Conservation (phyloP, 2,113 vertebrate species). For the Oreotragus oreotragus region DNA sequence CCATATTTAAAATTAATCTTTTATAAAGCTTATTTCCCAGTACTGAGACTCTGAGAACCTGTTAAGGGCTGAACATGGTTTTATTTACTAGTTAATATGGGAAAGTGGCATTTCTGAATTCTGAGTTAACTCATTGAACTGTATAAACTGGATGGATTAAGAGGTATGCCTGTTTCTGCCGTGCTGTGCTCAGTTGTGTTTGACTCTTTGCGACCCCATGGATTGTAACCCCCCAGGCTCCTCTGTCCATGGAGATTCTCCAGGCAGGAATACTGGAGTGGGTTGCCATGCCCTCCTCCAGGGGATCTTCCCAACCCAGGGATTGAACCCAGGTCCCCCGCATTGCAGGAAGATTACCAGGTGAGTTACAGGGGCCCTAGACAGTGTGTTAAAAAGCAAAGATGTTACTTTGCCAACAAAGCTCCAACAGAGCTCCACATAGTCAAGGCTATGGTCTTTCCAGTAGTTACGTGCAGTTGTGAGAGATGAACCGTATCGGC, state of each 20-base stretch:
- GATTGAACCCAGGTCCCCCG: background rate
- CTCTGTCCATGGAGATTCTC: background rate
- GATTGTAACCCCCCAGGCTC: background rate
- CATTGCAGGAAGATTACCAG: background rate
- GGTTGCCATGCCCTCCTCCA: background rate
- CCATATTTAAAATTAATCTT: slow-evolving; percentile 38
- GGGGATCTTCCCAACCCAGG: background rate
- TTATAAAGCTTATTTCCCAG: background rate
- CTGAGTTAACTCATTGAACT: background rate
- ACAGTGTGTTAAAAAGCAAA: background rate
- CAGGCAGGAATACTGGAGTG: background rate
- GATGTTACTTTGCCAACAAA: background rate
- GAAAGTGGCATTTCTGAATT: background rate
- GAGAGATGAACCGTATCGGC: background rate
- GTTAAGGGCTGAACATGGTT: background rate
- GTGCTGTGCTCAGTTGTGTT: background rate
- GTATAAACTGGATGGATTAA: background rate
- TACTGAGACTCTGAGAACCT: background rate
- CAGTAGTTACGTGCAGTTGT: background rate
- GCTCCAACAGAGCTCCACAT: background rate
- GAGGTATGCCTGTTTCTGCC: background rate
- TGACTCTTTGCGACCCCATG: background rate
- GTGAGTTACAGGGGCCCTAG: background rate
- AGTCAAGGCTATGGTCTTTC: background rate
- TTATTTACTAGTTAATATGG: background rate